Evolutionary conservation across 2,113 vertebrate genomes (phyloP), one percentile per base, ranked within the genome.

Genomic region (Gobio gobio): DNA sequence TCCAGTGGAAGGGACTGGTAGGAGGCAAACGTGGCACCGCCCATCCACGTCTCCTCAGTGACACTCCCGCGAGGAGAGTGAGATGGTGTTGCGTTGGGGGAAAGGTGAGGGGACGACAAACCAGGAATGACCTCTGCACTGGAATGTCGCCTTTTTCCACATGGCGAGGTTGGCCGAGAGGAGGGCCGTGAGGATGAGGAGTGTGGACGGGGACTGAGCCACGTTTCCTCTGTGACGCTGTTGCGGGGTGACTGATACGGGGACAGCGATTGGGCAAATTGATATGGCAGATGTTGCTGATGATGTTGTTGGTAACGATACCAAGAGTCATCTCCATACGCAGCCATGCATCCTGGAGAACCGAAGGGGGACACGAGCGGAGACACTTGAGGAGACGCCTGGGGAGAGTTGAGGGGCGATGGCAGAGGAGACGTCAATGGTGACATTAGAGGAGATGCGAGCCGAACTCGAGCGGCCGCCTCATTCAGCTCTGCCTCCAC

Each of bases 141-240:
- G 79, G 96, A 96, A 93, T 98, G 96, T 24, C 97, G 95, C 24
- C 98, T 94, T 86, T 99, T 99, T 66, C 97, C 98, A 86, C 97
- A 98, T 1, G 98, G 98, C 0, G 98, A 99, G 2, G 96, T 96
- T 5, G 98, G 97, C 87, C 98, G 95, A 14, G 97, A 99, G 2
- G 96, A 96, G 0, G 97, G 96, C 90, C 96, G 95, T 59, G 95
- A 96, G 9, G 95, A 78, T 14, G 85, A 85, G 29, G 94, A 94
- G 1, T 88, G 80, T 40, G 97, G 95, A 20, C 96, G 93, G 10
- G 95, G 95, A 89, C 93, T 96, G 85, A 97, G 93, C 97, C 97
- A 99, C 49, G 93, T 98, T 90, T 99, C 98, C 90, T 99, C 98
- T 1, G 97, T 97, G 90, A 99, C 92, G 75, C 98, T 99, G 92